Evolutionary conservation across 2,113 vertebrate genomes (phyloP), one percentile per base, ranked within the genome.

Genomic region (Notothenia rossii): DNA sequence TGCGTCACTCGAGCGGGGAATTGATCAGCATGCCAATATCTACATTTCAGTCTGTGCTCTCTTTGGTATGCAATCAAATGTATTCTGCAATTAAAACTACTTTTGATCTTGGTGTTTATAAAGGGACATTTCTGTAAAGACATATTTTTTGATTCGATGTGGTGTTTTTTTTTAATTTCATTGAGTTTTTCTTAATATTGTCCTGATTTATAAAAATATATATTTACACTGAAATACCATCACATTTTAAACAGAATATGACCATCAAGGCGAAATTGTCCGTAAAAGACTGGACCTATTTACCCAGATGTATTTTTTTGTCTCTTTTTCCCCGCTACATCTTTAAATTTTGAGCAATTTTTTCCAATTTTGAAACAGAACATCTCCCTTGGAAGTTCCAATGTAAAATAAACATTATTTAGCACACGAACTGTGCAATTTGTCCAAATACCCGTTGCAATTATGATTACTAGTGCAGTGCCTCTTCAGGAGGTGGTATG

Each of bases 1-100:
- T 86, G 88, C 83, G 83, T 83, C 89, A 91, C 64, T 51, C 71
- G 68, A 68, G 3, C 40, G 33, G 45, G 20, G 62, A 72, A 86
- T 77, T 75, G 84, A 89, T 86, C 79, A 55, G 4, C 56, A 17
- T 66, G 73, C 69, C 74, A 61, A 53, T 85, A 77, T 83, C 79
- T 59, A 81, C 45, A 78, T 62, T 59, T 43, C 48, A 64, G n/a
- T 54, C 8, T 22, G 75, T 58, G 40, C 45, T 20, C 53, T 65
- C 17, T 51, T 51, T 49, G 36, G 67, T 45, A 17, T 53, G 29
- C 29, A 73, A 33, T 60, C 65, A 64, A 66, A 18, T 10, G 3
- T 15, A 50, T 18, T 1, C 58, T 10, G 29, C 58, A 25, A 46
- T 29, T 48, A 29, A 33, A 66, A 51, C 25, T 7, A 12, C 10